These are phyloP conservation scores for Pelodytes ibericus DNA, from an alignment of 2,797 vertebrate genomes.

Conservation along the genomic window DNA sequence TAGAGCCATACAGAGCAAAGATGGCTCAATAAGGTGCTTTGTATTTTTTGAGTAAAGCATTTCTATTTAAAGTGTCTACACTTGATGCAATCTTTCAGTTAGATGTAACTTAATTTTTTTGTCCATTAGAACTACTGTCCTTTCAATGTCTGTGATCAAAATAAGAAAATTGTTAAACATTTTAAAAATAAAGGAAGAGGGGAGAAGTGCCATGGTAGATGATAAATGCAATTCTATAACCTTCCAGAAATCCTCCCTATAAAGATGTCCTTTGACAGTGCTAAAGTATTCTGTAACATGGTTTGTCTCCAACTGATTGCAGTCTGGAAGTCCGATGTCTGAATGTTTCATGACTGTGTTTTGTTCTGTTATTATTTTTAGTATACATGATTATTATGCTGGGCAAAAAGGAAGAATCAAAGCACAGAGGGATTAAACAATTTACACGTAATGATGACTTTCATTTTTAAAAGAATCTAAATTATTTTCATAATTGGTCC, in stretches of 20 bases:
- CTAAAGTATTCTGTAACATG: not conserved
- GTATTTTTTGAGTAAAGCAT: too few relatives aligned
- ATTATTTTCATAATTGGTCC: slow-evolving; percentile 29
- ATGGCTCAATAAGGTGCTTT: too few relatives aligned
- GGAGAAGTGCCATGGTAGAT: too few relatives aligned
- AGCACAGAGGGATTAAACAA: slow-evolving; percentile 51
- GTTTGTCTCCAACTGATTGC: not conserved
- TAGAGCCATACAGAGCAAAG: too few relatives aligned
- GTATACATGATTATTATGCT: slow-evolving; percentile 54
- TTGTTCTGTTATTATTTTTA: slow-evolving; percentile 53
- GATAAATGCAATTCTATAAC: too few relatives aligned
- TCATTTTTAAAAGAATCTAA: slow-evolving; percentile 11
- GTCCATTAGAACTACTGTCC: too few relatives aligned
- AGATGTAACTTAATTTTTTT: too few relatives aligned
- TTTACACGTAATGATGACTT: slow-evolving; percentile 46
- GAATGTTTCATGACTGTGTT: slow-evolving; percentile 48
- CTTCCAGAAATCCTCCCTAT: not conserved
- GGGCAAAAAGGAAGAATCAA: slow-evolving; percentile 48
- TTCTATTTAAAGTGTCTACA: too few relatives aligned
- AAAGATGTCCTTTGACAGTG: not conserved
- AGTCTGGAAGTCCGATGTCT: slow-evolving; percentile 3
- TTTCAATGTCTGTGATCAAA: too few relatives aligned
- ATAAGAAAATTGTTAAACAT: too few relatives aligned
- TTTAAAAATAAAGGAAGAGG: too few relatives aligned
- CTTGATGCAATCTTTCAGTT: too few relatives aligned